Percentiles rank a stretch among this genome's conserved stretches.
Conservation (phyloP, 2,113 vertebrate species). For the Acrocephalus kingi region DNA sequence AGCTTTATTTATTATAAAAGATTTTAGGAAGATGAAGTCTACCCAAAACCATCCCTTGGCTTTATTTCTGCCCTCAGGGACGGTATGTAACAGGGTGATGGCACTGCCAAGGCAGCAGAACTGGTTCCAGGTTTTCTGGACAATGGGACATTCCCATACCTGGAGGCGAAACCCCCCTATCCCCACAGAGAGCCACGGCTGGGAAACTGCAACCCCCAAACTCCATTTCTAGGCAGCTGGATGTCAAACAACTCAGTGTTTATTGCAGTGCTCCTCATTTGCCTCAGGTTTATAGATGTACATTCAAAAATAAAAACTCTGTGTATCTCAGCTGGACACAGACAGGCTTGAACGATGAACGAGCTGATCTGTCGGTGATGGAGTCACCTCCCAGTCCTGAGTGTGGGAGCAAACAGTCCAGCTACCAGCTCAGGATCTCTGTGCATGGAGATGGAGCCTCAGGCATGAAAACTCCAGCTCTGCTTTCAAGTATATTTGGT, state of each 20-base stretch:
- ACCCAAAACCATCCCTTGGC: not conserved
- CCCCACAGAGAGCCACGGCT: fast-evolving
- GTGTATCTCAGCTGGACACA: not conserved
- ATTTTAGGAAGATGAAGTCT: not conserved
- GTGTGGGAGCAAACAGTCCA: not conserved
- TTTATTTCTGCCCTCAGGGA: not conserved
- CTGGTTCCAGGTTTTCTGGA: not conserved
- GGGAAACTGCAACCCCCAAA: not conserved
- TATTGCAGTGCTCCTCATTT: slow-evolving; percentile 6
- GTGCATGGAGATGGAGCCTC: not conserved
- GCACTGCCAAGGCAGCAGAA: not conserved
- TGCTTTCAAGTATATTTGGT: slow-evolving; percentile 22
- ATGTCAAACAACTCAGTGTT: not conserved
- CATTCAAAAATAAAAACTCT: slow-evolving; percentile 17
- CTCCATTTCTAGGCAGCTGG: not conserved
- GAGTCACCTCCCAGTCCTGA: not conserved
- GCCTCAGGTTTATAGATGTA: not conserved
- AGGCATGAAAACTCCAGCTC: not conserved
- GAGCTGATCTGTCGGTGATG: fast-evolving
- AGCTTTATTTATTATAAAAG: not conserved
- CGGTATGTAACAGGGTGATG: not conserved
- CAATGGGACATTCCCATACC: not conserved
- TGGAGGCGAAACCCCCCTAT: fast-evolving
- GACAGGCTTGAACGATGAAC: fast-evolving
- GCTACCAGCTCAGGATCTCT: not conserved